Evolutionary conservation across 2,113 vertebrate genomes (phyloP).

Genomic region (Leiothrix lutea): DNA sequence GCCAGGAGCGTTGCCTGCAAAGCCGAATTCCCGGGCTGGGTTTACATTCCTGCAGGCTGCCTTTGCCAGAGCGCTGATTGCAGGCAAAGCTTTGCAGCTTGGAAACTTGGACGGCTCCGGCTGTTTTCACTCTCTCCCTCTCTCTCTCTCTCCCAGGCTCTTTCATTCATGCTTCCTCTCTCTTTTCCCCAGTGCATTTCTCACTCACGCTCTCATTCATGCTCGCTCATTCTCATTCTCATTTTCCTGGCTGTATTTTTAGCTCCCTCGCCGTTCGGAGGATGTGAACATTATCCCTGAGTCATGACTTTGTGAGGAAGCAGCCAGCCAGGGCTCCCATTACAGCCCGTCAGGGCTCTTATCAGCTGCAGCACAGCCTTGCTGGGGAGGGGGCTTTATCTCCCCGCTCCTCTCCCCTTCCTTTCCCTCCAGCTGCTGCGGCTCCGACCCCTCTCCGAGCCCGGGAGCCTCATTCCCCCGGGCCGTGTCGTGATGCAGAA

Average conservation of each 20-base stretch:
- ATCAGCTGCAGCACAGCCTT: constrained; percentile 69
- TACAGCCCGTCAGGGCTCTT: constrained; percentile 63
- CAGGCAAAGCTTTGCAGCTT: constrained; percentile 27
- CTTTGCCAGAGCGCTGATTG: neutral
- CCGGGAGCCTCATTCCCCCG: neutral
- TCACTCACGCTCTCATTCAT: constrained; percentile 60
- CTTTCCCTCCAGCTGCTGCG: neutral
- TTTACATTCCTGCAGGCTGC: neutral
- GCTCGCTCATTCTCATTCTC: constrained; percentile 25
- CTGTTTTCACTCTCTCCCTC: constrained; percentile 18
- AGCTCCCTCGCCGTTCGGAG: constrained; percentile 81
- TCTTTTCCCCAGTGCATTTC: constrained; percentile 32
- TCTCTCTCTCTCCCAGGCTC: neutral
- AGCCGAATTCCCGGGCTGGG: neutral
- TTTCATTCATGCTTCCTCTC: constrained; percentile 19
- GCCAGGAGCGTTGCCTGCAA: neutral
- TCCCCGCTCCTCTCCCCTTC: neutral
- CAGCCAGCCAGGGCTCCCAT: constrained; percentile 58
- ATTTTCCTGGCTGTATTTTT: constrained; percentile 83
- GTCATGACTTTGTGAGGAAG: constrained; percentile 87
- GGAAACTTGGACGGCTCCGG: constrained; percentile 33
- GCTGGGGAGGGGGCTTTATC: neutral
- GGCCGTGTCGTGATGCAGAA: neutral
- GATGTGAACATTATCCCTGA: constrained; percentile 83
- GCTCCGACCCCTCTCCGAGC: neutral